These are phyloP conservation scores for Craseonycteris thonglongyai DNA, from an alignment of 2,113 vertebrate species.

Conservation along the genomic window DNA sequence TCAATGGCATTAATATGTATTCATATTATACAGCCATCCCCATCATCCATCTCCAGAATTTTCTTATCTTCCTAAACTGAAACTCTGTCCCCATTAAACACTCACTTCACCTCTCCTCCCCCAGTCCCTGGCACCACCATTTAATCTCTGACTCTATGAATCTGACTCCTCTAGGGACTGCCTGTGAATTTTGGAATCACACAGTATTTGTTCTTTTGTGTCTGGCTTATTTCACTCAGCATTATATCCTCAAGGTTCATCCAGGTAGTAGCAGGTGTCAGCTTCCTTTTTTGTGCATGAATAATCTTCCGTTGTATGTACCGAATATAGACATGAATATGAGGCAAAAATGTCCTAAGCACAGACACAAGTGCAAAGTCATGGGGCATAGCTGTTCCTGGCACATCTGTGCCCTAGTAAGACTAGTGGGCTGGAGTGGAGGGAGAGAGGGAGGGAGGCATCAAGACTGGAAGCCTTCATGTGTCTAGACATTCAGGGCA, in stretches of 20 bases:
- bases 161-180: not conserved
- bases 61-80: not conserved
- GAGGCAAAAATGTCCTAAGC: not conserved
- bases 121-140: not conserved
- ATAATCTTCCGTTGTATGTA: not conserved
- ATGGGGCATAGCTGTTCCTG: not conserved
- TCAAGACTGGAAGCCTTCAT: not conserved
- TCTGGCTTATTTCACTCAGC: not conserved
- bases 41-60: not conserved
- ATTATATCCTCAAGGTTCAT: not conserved
- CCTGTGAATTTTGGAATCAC: not conserved
- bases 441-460: no score
- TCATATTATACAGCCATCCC: not conserved
- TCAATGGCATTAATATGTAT: not conserved
- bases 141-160: not conserved
- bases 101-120: not conserved
- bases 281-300: not conserved
- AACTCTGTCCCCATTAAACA: not conserved
- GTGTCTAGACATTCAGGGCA: not conserved
- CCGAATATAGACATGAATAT: no score
- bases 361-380: not conserved
- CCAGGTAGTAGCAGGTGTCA: not conserved
- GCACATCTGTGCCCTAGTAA: no score
- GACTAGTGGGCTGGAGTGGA: not conserved
- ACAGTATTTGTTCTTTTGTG: not conserved